These are phyloP conservation scores for Drosophila formosana DNA, from an alignment of 2,888 invertebrate species.

Conservation along the genomic window DNA sequence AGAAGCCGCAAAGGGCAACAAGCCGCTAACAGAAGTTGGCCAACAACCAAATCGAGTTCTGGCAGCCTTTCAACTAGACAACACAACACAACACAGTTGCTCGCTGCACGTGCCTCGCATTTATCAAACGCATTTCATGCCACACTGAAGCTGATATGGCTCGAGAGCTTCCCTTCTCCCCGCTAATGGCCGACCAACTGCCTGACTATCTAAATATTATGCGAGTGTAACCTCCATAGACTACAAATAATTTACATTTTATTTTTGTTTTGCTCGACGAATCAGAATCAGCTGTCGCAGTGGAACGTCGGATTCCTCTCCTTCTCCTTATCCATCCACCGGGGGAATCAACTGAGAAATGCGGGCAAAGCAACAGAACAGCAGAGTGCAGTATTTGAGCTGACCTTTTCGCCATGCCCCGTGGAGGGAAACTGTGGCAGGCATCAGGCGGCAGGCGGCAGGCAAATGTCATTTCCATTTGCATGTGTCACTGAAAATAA, in stretches of 20 bases:
- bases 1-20: slow-evolving; percentile 24
- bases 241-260: slow-evolving; percentile 54
- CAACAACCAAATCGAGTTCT: slow-evolving; percentile 40
- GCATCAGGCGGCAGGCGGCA: slow-evolving; percentile 10
- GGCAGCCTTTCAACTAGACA: slow-evolving; percentile 42
- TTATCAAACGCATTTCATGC: slow-evolving; percentile 67
- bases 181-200: slow-evolving; percentile 47
- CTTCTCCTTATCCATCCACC: not conserved
- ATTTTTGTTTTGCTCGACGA: slow-evolving; percentile 37
- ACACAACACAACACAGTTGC: not conserved
- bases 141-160: slow-evolving; percentile 46
- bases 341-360: slow-evolving; percentile 6
- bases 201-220: slow-evolving; percentile 36
- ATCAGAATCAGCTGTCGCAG: slow-evolving; percentile 37
- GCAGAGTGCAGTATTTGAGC: slow-evolving; percentile 29
- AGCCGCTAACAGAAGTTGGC: slow-evolving; percentile 35
- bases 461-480: slow-evolving; percentile 55
- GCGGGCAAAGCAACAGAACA: slow-evolving; percentile 18
- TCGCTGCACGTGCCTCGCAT: slow-evolving; percentile 56
- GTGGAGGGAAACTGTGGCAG: slow-evolving; percentile 4
- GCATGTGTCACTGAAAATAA: slow-evolving; percentile 49
- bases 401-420: slow-evolving; percentile 49
- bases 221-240: slow-evolving; percentile 26
- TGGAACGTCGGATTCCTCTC: not conserved
- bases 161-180: slow-evolving; percentile 1